These are phyloP conservation scores for Esperia sulphurella DNA, from an alignment of 2,888 invertebrate species.

Conservation along the genomic window DNA sequence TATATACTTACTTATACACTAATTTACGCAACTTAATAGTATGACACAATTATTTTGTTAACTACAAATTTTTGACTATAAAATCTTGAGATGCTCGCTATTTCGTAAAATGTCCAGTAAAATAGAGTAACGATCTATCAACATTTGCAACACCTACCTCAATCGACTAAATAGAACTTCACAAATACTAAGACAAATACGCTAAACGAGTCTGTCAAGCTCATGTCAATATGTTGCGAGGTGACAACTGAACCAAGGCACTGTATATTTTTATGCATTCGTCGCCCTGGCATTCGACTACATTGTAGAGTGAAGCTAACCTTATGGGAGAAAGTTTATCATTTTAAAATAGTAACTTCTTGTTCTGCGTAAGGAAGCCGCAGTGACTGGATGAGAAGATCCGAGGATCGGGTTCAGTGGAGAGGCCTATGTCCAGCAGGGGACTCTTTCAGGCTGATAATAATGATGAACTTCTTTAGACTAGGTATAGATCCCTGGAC, in stretches of 20 bases:
- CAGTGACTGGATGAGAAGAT: no score
- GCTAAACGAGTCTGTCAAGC: slow-evolving; percentile 15
- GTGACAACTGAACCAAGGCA: slow-evolving; percentile 1
- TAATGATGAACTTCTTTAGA: no score
- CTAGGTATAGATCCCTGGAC: no score
- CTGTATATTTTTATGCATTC: slow-evolving; percentile 33
- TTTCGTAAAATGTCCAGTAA: not conserved
- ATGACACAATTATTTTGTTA: not conserved
- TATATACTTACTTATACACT: no score
- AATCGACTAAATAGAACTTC: slow-evolving; percentile 2
- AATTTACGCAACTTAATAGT: not conserved
- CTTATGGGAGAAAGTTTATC: not conserved
- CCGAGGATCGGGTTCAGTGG: no score
- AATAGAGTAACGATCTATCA: not conserved
- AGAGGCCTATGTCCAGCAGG: no score
- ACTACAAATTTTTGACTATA: no score
- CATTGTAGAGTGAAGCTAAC: not conserved
- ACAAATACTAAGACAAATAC: no score
- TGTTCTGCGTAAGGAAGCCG: not conserved
- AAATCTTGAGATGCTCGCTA: no score
- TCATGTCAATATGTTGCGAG: slow-evolving; percentile 14
- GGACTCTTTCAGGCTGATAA: no score
- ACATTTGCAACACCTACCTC: slow-evolving; percentile 2
- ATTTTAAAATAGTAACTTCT: not conserved
- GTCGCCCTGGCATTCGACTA: slow-evolving; percentile 11